These are phyloP conservation scores for Tetragnatha montana DNA, from an alignment of 2,888 invertebrate genomes.

Conservation along the genomic window DNA sequence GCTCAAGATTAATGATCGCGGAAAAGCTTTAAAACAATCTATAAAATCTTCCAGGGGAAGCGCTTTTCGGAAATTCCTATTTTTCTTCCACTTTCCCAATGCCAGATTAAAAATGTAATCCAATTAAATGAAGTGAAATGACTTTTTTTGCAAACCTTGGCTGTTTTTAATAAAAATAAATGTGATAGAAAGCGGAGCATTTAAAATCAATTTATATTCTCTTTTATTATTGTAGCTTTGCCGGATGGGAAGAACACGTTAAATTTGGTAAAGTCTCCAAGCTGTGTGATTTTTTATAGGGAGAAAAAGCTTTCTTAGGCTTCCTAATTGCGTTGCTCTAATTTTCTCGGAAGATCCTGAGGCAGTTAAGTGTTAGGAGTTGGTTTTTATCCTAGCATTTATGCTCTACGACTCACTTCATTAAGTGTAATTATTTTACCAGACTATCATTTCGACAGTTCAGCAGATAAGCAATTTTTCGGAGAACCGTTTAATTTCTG, in stretches of 20 bases:
- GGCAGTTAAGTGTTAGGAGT: not conserved
- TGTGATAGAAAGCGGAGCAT: slow-evolving; percentile 11
- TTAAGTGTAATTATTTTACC: slow-evolving; percentile 5
- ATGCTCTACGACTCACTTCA: not conserved
- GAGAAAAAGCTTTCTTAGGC: not conserved
- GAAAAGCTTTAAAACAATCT: slow-evolving; percentile 29
- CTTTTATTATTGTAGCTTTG: not conserved
- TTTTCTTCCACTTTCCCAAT: slow-evolving; percentile 15
- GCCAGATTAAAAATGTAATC: slow-evolving; percentile 57
- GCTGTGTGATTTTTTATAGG: not conserved
- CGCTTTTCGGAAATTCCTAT: slow-evolving; percentile 13
- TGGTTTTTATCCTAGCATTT: not conserved
- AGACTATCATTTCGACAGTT: not conserved
- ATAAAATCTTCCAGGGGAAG: slow-evolving; percentile 14
- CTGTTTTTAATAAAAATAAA: slow-evolving; percentile 29
- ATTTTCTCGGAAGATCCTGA: not conserved
- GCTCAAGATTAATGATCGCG: slow-evolving; percentile 38
- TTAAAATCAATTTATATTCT: slow-evolving; percentile 27
- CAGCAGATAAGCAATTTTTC: not conserved
- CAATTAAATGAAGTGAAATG: slow-evolving; percentile 54
- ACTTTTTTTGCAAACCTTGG: slow-evolving; percentile 20
- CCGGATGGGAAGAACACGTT: slow-evolving; percentile 9
- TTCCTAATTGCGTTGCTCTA: not conserved
- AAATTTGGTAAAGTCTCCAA: not conserved
- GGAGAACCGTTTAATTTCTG: not conserved